These are phyloP conservation scores for Sphenodon punctatus DNA, from an alignment of 2,797 vertebrate species.

Conservation along the genomic window DNA sequence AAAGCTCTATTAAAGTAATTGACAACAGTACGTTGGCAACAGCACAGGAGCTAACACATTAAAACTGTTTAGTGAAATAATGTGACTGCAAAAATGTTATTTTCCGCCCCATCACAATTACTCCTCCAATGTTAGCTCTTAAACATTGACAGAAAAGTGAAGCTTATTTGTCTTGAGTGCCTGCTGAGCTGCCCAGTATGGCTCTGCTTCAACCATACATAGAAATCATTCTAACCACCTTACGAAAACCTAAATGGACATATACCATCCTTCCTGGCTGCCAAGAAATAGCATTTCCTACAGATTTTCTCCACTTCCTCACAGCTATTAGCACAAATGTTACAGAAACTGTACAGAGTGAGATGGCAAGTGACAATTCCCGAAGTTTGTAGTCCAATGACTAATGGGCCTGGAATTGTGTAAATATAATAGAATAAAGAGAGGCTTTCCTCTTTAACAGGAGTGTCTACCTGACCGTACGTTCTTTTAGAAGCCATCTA, in stretches of 20 bases:
- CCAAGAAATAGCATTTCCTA: neutral
- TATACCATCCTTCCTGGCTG: no score
- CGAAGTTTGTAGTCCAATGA: neutral
- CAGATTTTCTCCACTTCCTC: neutral
- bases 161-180: neutral
- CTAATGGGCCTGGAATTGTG: neutral
- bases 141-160: neutral
- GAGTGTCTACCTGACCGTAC: no score
- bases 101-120: neutral
- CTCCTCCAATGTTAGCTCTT: neutral
- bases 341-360: neutral
- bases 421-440: neutral
- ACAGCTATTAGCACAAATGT: neutral
- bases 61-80: neutral
- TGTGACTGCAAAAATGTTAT: fast-evolving
- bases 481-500: no score
- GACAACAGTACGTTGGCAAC: fast-evolving
- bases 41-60: neutral
- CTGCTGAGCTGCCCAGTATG: neutral
- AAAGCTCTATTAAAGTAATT: neutral
- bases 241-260: neutral
- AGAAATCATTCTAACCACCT: neutral
- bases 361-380: neutral
- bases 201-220: neutral
- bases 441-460: no score